Conservation (phyloP, 2,113 vertebrate genomes). For the Tauraco erythrolophus region DNA sequence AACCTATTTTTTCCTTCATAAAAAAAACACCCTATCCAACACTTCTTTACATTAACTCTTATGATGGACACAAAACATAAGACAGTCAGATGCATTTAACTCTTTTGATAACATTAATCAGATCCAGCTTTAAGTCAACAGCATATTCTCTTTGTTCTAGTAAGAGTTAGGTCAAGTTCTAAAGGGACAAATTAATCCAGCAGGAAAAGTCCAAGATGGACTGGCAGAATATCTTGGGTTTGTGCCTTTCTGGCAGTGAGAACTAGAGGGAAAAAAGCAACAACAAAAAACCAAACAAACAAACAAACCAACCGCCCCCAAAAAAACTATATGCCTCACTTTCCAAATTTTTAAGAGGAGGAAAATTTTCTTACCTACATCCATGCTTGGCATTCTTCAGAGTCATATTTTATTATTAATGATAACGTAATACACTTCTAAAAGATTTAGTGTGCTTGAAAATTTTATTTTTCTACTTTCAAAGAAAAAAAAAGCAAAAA, state of each 20-base stretch:
- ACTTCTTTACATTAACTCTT: not conserved
- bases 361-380: not conserved
- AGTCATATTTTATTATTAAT: not conserved
- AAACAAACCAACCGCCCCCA: no score
- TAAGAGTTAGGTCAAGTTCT: not conserved
- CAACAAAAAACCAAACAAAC: not conserved
- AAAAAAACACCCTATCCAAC: rapidly evolving
- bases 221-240: not conserved
- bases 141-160: not conserved
- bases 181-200: not conserved
- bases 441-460: not conserved
- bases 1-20: not conserved
- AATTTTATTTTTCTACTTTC: not conserved
- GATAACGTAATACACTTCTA: not conserved
- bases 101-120: not conserved
- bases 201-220: not conserved
- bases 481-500: not conserved
- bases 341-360: not conserved
- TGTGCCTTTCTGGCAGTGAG: not conserved
- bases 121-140: not conserved
- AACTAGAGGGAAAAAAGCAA: rapidly evolving
- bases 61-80: rapidly evolving
- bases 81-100: not conserved
- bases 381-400: not conserved
- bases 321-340: not conserved